Evolutionary conservation across 2,113 vertebrate species (phyloP).

Genomic region (Grantiella picta): DNA sequence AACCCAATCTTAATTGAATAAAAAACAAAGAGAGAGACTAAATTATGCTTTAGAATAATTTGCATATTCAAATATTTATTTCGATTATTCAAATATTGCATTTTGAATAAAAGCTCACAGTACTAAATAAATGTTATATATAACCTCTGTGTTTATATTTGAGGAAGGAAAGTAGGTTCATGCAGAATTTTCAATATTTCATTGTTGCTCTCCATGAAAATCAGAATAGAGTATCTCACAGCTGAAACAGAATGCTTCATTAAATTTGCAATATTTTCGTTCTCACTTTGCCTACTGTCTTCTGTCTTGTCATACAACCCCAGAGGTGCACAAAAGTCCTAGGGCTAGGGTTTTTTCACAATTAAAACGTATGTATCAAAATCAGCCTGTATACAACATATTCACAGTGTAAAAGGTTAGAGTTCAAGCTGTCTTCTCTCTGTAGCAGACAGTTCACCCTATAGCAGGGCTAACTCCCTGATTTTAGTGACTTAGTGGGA

Average conservation of each 20-base stretch:
- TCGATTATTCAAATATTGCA: no score
- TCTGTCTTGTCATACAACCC: conserved; percentile 40
- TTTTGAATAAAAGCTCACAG: conserved; percentile 18
- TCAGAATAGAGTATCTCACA: conserved; percentile 51
- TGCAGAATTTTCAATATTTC: conserved; percentile 64
- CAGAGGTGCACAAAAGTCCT: conserved; percentile 47
- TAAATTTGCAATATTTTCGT: conserved; percentile 53
- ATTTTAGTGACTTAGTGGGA: conserved; percentile 75
- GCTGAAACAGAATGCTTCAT: conserved; percentile 63
- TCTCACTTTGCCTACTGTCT: conserved; percentile 47
- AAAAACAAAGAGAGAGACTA: conserved; percentile 40
- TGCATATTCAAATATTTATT: conserved; percentile 36
- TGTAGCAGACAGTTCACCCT: conserved; percentile 45
- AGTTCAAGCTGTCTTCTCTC: conserved; percentile 45
- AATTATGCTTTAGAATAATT: conserved; percentile 40
- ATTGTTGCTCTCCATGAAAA: conserved; percentile 53
- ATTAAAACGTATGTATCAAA: conserved; percentile 29
- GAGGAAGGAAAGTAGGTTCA: conserved; percentile 29
- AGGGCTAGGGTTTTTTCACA: conserved; percentile 7
- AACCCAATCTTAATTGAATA: conserved; percentile 53
- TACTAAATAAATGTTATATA: not conserved
- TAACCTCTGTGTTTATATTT: conserved; percentile 26
- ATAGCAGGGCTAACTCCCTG: conserved; percentile 54
- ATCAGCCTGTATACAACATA: conserved; percentile 40
- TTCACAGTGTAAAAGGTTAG: conserved; percentile 28